These are phyloP conservation scores for Julus scandinavius DNA, from an alignment of 2,888 invertebrate species.

Conservation along the genomic window DNA sequence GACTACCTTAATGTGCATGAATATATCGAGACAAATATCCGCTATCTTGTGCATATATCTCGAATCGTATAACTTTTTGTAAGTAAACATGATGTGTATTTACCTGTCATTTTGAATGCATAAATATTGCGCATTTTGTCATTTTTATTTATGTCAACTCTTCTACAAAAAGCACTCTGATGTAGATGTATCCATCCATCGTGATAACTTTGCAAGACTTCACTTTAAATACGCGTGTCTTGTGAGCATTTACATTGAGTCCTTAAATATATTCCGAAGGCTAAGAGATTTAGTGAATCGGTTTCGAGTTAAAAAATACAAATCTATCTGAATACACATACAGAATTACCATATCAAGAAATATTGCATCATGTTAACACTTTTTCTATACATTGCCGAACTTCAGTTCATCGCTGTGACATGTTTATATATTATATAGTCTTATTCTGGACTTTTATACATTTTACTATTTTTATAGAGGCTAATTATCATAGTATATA, in stretches of 20 bases:
- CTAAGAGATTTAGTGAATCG: not conserved
- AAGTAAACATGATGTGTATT: not conserved
- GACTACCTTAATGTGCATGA: not conserved
- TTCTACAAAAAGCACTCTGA: not conserved
- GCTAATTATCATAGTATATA: no score
- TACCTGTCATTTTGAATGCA: not conserved
- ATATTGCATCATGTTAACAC: not conserved
- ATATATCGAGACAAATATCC: not conserved
- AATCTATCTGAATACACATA: not conserved
- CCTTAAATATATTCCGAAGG: not conserved
- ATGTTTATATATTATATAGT: no score
- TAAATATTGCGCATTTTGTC: not conserved
- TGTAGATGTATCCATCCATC: not conserved
- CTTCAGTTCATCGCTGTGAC: no score
- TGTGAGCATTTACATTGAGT: not conserved
- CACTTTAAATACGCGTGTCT: not conserved
- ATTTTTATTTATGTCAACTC: not conserved
- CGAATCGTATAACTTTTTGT: not conserved
- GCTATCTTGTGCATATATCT: not conserved
- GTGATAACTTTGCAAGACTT: not conserved
- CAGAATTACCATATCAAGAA: not conserved
- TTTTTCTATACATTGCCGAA: not conserved
- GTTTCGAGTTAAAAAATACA: not conserved
- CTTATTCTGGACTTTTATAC: no score
- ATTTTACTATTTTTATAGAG: no score